Conservation (phyloP, 2,113 vertebrate genomes). For the Cercocebus atys region DNA sequence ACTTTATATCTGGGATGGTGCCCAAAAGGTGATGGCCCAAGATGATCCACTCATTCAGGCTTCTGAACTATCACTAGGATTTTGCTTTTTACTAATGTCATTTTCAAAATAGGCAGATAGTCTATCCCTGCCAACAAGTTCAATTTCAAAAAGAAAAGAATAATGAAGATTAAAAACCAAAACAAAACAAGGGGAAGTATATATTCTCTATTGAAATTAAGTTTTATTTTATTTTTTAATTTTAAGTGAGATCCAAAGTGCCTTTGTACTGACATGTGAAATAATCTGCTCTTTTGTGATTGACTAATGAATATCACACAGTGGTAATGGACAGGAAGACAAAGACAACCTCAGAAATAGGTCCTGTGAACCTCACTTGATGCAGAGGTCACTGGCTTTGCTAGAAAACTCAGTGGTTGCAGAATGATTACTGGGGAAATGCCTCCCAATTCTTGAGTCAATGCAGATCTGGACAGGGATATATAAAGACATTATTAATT, state of each 20-base stretch:
- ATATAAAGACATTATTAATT: conserved; percentile 57
- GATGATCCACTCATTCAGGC: not conserved
- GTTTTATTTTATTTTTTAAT: conserved; percentile 38
- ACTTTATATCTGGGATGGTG: not conserved
- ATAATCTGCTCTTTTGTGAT: not conserved
- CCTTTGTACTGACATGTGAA: not conserved
- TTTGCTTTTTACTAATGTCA: not conserved
- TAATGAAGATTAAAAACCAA: not conserved
- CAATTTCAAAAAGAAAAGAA: conserved; percentile 29
- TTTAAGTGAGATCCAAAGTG: conserved; percentile 12
- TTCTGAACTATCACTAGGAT: not conserved
- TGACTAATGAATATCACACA: not conserved
- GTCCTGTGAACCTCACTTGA: not conserved
- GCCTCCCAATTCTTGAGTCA: conserved; percentile 45
- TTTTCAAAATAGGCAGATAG: not conserved
- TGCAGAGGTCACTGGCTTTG: not conserved
- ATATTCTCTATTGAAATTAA: not conserved
- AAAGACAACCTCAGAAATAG: conserved; percentile 7
- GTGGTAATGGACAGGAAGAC: not conserved
- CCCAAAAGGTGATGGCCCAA: not conserved
- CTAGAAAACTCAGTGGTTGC: conserved; percentile 24
- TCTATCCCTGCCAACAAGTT: not conserved
- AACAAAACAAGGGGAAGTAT: not conserved
- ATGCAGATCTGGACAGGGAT: conserved; percentile 63
- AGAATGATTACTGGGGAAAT: conserved; percentile 52